A percentile compares a stretch with the other conserved stretches of the same genome.
Conservation (phyloP, 2,797 vertebrate species). For the Centropyge bicolor region DNA sequence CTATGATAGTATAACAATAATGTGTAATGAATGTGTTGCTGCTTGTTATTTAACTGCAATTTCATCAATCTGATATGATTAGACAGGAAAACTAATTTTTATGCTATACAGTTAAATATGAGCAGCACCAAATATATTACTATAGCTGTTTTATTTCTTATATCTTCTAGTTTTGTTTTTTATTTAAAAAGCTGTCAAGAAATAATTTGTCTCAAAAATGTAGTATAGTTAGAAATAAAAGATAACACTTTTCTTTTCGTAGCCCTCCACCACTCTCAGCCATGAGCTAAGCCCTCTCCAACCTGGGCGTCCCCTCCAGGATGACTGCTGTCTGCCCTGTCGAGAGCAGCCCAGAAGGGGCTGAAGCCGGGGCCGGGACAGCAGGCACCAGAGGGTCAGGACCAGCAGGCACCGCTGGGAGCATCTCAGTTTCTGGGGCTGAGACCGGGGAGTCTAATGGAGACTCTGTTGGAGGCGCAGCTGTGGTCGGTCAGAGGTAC, state of each 20-base stretch:
- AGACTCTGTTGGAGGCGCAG: conserved; percentile 62
- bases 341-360: conserved; percentile 82
- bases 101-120: background rate
- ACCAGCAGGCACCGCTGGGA: conserved; percentile 44
- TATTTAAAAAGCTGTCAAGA: background rate
- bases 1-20: background rate
- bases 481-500: conserved; percentile 75
- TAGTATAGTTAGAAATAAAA: background rate
- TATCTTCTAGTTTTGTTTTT: background rate
- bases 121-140: background rate
- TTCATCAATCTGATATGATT: background rate
- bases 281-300: conserved; percentile 73
- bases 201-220: background rate
- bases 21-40: background rate
- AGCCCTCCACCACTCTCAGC: conserved; percentile 44
- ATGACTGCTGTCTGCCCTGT: conserved; percentile 92
- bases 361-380: conserved; percentile 60
- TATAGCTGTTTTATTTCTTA: background rate
- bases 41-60: background rate
- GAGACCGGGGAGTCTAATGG: conserved; percentile 60
- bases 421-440: conserved; percentile 60
- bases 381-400: conserved; percentile 57
- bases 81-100: background rate
- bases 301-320: conserved; percentile 77
- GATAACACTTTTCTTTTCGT: conserved; percentile 10